Evolutionary conservation across 2,113 vertebrate species (phyloP).

Genomic region (Manacus vitellinus): DNA sequence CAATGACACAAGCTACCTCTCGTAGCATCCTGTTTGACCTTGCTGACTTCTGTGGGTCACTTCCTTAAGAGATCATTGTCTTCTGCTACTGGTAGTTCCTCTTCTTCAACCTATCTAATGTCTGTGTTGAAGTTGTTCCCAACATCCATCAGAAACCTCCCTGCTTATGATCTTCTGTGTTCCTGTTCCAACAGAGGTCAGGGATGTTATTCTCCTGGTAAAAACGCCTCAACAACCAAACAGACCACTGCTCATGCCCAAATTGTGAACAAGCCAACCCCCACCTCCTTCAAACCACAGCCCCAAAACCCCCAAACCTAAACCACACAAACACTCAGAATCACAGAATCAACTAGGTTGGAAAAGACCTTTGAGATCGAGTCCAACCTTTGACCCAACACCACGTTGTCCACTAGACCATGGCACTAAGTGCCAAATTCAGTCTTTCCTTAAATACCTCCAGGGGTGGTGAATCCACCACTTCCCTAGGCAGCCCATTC

Average conservation of each 20-base stretch:
- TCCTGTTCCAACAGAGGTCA: background rate
- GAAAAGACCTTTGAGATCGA: too few species aligned
- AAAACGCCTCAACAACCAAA: background rate
- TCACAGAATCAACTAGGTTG: too few species aligned
- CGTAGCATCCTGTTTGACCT: background rate
- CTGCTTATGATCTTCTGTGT: background rate
- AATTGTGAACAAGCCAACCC: too few species aligned
- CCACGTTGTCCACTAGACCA: too few species aligned
- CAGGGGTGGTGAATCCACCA: too few species aligned
- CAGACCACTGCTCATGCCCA: background rate
- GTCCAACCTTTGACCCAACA: too few species aligned
- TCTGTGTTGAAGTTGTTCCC: background rate
- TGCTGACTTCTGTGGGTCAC: background rate
- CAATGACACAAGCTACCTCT: background rate
- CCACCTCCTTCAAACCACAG: too few species aligned
- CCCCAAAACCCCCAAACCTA: too few species aligned
- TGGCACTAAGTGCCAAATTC: too few species aligned
- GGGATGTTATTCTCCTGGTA: background rate
- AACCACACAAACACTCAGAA: too few species aligned
- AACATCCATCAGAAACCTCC: background rate
- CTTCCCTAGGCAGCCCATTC: too few species aligned
- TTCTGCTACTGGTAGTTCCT: background rate
- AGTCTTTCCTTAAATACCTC: too few species aligned
- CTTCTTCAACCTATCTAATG: background rate
- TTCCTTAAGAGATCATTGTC: background rate